Evolutionary conservation across 1,140 invertebrate species (phyloP).

Genomic region (Halesus radiatus): DNA sequence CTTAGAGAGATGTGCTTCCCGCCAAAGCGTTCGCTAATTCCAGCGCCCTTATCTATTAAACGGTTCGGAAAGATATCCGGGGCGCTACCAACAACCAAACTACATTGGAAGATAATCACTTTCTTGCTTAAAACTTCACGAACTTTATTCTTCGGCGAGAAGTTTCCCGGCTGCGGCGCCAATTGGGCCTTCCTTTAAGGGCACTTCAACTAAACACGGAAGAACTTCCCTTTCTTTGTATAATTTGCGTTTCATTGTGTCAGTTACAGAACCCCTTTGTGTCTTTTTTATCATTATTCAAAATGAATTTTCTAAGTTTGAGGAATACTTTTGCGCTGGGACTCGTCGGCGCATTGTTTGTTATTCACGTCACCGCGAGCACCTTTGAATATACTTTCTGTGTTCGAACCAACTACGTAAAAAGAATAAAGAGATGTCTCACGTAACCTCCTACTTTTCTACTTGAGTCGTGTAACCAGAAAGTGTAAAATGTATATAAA

Average conservation of each 20-base stretch:
- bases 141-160: slow-evolving; percentile 52
- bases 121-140: slow-evolving; percentile 53
- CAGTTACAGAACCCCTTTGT: slow-evolving; percentile 33
- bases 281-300: slow-evolving; percentile 35
- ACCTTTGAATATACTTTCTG: too few species aligned
- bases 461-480: too few species aligned
- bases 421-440: too few species aligned
- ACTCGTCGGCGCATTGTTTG: background rate
- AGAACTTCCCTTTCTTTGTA: slow-evolving; percentile 38
- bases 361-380: background rate
- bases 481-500: too few species aligned
- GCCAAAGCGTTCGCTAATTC: slow-evolving; percentile 56
- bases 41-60: slow-evolving; percentile 57
- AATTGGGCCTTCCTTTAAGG: slow-evolving; percentile 13
- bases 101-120: slow-evolving; percentile 55
- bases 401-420: too few species aligned
- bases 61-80: slow-evolving; percentile 57
- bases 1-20: slow-evolving; percentile 52
- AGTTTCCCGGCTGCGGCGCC: slow-evolving; percentile 33
- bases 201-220: slow-evolving; percentile 15
- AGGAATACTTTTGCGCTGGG: background rate
- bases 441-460: too few species aligned
- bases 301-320: slow-evolving; percentile 28
- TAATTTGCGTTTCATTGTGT: slow-evolving; percentile 42
- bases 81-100: slow-evolving; percentile 42